Conservation (phyloP, 2,888 invertebrate genomes). For the Boloria euphrosyne region DNA sequence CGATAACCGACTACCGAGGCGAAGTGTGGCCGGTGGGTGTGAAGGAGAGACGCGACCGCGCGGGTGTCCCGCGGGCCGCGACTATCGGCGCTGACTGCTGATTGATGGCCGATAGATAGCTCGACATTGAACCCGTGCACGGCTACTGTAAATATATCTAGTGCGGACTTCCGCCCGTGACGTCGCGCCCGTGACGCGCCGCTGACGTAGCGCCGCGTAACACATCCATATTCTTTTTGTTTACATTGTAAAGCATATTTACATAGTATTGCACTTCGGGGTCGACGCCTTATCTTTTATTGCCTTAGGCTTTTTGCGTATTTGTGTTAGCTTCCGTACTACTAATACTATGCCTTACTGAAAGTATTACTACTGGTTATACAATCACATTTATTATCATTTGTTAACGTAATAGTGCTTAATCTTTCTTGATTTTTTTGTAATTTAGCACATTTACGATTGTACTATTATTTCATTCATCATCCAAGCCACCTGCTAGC, state of each 20-base stretch:
- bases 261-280: conserved; percentile 74
- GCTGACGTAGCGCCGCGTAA: conserved; percentile 70
- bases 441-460: neutral
- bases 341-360: neutral
- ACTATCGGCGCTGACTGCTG: conserved; percentile 49
- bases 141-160: conserved; percentile 71
- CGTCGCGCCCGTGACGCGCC: conserved; percentile 68
- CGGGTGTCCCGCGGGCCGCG: conserved; percentile 42
- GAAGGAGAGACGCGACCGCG: conserved; percentile 35
- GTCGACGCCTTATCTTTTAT: conserved; percentile 76
- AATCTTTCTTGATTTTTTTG: neutral
- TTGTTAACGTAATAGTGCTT: conserved; percentile 33
- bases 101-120: conserved; percentile 80
- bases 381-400: conserved; percentile 28
- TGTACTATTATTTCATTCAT: too few species aligned
- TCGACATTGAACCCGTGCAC: conserved; percentile 78
- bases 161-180: conserved; percentile 77
- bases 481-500: too few species aligned
- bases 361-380: conserved; percentile 26
- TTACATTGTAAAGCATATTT: conserved; percentile 78
- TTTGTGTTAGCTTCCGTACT: conserved; percentile 22
- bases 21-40: conserved; percentile 32
- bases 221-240: conserved; percentile 74
- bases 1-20: conserved; percentile 9
- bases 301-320: conserved; percentile 61